Percentiles rank a stretch among this genome's conserved stretches.
These are phyloP conservation scores for Meteorus cinctellus DNA, from an alignment of 2,888 invertebrate genomes.

Conservation along the genomic window DNA sequence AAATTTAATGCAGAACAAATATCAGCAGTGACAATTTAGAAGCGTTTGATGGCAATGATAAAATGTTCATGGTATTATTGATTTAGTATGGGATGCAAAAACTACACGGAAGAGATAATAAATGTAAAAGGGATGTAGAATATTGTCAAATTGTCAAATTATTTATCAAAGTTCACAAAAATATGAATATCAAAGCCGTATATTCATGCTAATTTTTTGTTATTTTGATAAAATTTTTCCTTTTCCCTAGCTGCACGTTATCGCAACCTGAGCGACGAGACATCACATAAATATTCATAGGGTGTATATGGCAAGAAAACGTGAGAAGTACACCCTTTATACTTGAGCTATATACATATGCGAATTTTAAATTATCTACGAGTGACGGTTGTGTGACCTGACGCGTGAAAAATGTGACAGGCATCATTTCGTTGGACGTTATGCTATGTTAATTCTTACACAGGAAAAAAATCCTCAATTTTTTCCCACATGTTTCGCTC, in stretches of 20 bases:
- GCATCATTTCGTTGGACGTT: conserved; percentile 46
- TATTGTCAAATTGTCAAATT: neutral
- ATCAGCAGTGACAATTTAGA: neutral
- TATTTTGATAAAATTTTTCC: neutral
- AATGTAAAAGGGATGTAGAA: neutral
- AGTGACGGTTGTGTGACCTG: conserved; percentile 40
- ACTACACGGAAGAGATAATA: neutral
- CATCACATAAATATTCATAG: conserved; percentile 52
- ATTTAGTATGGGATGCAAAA: neutral
- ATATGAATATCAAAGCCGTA: neutral
- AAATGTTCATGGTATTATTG: no score
- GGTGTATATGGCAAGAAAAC: conserved; percentile 50
- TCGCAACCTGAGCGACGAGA: conserved; percentile 35
- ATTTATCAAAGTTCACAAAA: neutral
- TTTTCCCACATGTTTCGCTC: no score
- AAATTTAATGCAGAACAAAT: neutral
- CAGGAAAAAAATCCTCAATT: no score
- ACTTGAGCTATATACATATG: conserved; percentile 13
- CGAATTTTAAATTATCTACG: conserved; percentile 52
- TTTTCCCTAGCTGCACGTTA: conserved; percentile 5
- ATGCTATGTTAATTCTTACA: conserved; percentile 34
- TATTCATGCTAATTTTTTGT: neutral
- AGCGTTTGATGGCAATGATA: neutral
- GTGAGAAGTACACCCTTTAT: conserved; percentile 52
- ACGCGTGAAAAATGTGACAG: conserved; percentile 45